Percentiles rank a stretch among this genome's conserved stretches.
Conservation (phyloP, 2,113 vertebrate species). For the Aythya baeri region DNA sequence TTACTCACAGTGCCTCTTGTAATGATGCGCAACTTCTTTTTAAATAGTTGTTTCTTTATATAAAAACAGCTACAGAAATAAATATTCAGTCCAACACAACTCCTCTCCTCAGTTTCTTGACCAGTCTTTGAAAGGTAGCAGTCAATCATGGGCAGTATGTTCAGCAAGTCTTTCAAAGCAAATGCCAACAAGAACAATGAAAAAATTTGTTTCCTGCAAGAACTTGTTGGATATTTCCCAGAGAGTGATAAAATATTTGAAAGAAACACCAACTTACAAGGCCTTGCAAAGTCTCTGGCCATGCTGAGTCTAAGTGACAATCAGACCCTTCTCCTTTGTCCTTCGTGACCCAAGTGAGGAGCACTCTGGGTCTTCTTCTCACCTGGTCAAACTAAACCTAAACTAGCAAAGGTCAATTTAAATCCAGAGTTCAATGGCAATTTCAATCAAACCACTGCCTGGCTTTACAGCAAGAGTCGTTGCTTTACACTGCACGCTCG, state of each 20-base stretch:
- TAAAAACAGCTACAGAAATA: not conserved
- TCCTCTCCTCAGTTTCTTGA: not conserved
- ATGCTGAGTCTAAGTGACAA: not conserved
- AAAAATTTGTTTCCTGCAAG: not conserved
- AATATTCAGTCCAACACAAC: not conserved
- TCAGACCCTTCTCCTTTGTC: not conserved
- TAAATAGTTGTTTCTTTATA: not conserved
- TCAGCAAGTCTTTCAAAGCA: not conserved
- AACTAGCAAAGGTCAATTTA: not conserved
- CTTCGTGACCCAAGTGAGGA: not conserved
- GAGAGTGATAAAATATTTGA: not conserved
- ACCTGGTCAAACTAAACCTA: not conserved
- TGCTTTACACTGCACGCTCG: not conserved
- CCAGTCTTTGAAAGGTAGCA: not conserved
- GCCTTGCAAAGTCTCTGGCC: not conserved
- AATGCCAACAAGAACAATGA: not conserved
- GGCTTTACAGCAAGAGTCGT: not conserved
- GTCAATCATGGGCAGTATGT: not conserved
- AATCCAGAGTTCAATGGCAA: not conserved
- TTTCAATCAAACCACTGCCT: not conserved
- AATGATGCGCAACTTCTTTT: not conserved
- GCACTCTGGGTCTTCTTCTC: not conserved
- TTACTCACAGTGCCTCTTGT: not conserved
- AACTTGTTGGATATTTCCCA: not conserved
- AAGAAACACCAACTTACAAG: not conserved